Percentiles rank a stretch among this genome's conserved stretches.
These are phyloP conservation scores for Hormiphora californensis DNA, from an alignment of 37 sponge, comb jelly and placozoan genomes.

Conservation along the genomic window DNA sequence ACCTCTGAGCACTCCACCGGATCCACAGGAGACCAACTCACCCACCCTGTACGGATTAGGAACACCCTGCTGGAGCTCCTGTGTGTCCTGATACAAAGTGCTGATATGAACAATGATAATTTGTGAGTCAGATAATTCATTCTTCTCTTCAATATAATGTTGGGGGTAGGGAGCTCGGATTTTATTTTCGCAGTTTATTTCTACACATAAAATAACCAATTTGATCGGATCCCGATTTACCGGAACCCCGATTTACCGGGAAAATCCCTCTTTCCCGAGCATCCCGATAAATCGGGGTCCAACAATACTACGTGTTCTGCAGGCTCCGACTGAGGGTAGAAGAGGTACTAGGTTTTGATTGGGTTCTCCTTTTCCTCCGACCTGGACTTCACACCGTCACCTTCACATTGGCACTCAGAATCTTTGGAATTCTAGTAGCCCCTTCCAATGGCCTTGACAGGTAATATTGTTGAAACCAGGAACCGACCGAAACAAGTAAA, in stretches of 20 bases:
- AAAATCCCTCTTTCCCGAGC: no score
- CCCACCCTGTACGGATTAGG: neutral
- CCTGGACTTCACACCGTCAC: slow-evolving; percentile 40
- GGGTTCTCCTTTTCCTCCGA: slow-evolving; percentile 35
- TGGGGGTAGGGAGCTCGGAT: no score
- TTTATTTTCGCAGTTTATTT: no score
- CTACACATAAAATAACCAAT: no score
- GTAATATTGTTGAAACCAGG: neutral
- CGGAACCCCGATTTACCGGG: no score
- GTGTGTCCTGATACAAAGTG: slow-evolving; percentile 39
- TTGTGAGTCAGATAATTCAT: neutral
- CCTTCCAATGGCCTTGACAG: slow-evolving; percentile 3
- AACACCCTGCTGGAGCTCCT: slow-evolving; percentile 41
- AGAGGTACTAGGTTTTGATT: slow-evolving; percentile 14
- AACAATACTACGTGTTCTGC: no score
- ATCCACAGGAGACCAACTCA: no score
- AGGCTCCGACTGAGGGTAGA: slow-evolving; percentile 14
- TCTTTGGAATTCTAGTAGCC: neutral
- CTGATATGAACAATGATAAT: slow-evolving; percentile 26
- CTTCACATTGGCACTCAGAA: slow-evolving; percentile 19
- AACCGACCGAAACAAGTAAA: no score
- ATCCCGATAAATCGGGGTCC: no score
- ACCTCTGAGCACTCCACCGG: slow-evolving; percentile 1
- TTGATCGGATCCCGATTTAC: no score
- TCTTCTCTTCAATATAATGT: no score